phyloP scores from a whole-genome alignment of 2,888 invertebrate species.

The Phalangium opilio region DNA sequence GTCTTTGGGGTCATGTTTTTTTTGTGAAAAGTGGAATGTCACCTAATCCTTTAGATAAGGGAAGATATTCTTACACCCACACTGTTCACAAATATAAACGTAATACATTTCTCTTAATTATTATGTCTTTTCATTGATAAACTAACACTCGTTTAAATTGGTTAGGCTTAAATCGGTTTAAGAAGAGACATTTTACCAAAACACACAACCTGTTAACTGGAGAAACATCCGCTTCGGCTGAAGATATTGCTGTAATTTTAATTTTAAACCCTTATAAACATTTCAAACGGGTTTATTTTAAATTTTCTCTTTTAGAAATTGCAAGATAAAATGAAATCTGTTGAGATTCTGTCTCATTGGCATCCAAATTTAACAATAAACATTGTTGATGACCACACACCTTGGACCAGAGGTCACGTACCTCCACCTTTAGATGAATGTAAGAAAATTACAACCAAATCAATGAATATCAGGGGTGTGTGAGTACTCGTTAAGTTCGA shows the following conservation, averaged over 20 bases:
- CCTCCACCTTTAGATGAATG: conserved; percentile 84
- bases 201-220: conserved; percentile 92
- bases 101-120: conserved; percentile 21
- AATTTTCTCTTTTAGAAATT: conserved; percentile 24
- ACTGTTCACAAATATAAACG: conserved; percentile 59
- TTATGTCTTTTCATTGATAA: neutral
- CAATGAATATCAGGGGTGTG: too few species aligned
- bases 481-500: too few species aligned
- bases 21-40: conserved; percentile 63
- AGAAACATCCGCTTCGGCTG: conserved; percentile 57
- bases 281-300: too few species aligned
- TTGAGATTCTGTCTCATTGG: conserved; percentile 94
- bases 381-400: conserved; percentile 85
- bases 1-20: conserved; percentile 80
- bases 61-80: conserved; percentile 48
- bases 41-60: conserved; percentile 54
- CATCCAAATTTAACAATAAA: conserved; percentile 96
- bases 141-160: conserved; percentile 6
- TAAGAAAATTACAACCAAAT: conserved; percentile 29
- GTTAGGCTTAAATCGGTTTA: conserved; percentile 63
- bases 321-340: conserved; percentile 55
- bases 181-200: conserved; percentile 66
- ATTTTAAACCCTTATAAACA: conserved; percentile 4
- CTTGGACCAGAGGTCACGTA: conserved; percentile 79
- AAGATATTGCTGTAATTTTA: conserved; percentile 41